phyloP scores from a whole-genome alignment of 2,113 vertebrate genomes.

The Edolisoma coerulescens region DNA sequence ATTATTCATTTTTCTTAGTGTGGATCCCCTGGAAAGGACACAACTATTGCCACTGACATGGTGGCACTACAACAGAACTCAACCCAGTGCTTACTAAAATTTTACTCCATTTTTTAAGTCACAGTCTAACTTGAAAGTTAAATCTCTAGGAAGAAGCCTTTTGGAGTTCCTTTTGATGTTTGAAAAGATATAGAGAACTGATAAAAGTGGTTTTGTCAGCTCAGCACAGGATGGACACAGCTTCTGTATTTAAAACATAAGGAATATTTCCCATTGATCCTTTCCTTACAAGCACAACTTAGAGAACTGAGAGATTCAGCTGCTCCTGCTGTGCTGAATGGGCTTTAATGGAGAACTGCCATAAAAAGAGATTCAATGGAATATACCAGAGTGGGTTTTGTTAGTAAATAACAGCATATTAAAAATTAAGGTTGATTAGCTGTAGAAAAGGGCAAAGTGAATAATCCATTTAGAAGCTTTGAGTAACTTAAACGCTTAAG shows the following conservation, averaged over 20 bases:
- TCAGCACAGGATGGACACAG: neutral
- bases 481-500: constrained; percentile 12
- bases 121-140: neutral
- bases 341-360: neutral
- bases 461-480: constrained; percentile 16
- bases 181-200: neutral
- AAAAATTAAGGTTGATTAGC: neutral
- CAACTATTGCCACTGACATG: neutral
- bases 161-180: neutral
- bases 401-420: neutral
- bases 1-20: neutral
- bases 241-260: neutral
- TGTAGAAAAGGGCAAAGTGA: neutral
- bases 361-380: neutral
- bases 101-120: neutral
- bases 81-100: neutral
- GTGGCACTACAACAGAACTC: neutral
- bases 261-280: neutral
- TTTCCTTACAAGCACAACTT: neutral
- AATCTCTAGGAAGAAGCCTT: neutral
- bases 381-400: neutral
- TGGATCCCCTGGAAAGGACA: neutral
- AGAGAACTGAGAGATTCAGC: neutral
- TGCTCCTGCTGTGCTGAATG: neutral
- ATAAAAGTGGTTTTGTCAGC: neutral